A percentile compares a stretch with the other conserved stretches of the same genome.
Evolutionary conservation across 2,113 vertebrate genomes (phyloP).

Genomic region (Phalacrocorax aristotelis): DNA sequence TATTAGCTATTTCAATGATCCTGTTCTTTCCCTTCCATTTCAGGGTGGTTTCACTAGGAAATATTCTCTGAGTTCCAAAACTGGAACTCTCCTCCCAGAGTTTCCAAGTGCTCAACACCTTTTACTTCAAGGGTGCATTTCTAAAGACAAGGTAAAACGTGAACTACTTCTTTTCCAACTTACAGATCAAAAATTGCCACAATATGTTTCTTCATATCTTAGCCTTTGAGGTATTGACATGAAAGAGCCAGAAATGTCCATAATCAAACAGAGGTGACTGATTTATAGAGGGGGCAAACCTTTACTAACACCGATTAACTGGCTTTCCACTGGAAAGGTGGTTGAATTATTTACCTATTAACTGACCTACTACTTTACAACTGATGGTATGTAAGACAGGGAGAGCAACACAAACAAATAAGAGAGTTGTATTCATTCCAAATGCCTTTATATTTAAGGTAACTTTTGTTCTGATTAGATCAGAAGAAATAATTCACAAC

Average conservation of each 20-base stretch:
- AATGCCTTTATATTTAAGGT: constrained; percentile 49
- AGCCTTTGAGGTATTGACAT: constrained; percentile 67
- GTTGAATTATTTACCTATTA: constrained; percentile 80
- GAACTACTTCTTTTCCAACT: constrained; percentile 54
- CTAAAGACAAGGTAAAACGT: constrained; percentile 91
- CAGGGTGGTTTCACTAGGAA: constrained; percentile 98
- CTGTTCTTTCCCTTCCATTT: constrained; percentile 6
- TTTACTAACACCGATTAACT: constrained; percentile 73
- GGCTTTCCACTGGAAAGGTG: constrained; percentile 68
- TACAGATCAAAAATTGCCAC: constrained; percentile 47
- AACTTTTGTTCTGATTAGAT: constrained; percentile 52
- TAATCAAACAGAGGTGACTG: constrained; percentile 76
- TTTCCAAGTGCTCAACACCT: constrained; percentile 95
- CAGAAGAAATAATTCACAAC: background rate
- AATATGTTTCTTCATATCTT: constrained; percentile 60
- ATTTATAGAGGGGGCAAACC: constrained; percentile 76
- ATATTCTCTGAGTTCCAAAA: constrained; percentile 98
- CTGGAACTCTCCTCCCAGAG: constrained; percentile 94
- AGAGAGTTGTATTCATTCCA: constrained; percentile 52
- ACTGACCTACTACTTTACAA: constrained; percentile 69
- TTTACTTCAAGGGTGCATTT: constrained; percentile 87
- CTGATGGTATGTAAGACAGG: constrained; percentile 63
- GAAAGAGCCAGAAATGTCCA: constrained; percentile 72
- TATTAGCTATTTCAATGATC: background rate
- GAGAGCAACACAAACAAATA: constrained; percentile 68